phyloP scores from a whole-genome alignment of 2,797 vertebrate genomes.

The Amazona ochrocephala region DNA sequence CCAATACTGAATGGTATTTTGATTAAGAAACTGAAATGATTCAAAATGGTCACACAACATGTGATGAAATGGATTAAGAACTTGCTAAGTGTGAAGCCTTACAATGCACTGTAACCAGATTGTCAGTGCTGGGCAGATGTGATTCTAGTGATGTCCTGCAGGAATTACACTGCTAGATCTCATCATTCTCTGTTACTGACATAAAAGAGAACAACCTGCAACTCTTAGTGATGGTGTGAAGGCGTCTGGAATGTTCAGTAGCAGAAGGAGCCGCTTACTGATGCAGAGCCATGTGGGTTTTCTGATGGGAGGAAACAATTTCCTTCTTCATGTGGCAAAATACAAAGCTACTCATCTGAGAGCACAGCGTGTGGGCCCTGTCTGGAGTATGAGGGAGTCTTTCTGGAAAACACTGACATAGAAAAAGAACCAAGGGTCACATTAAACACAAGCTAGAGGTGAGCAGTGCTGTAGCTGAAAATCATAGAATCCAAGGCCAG shows the following conservation, averaged over 20 bases:
- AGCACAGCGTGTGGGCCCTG: background rate
- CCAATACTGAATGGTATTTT: background rate
- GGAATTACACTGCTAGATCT: background rate
- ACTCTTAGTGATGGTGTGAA: fast-evolving
- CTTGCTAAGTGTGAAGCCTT: background rate
- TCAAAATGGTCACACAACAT: background rate
- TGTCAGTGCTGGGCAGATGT: background rate
- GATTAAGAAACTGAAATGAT: background rate
- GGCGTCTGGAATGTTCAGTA: background rate
- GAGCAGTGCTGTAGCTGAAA: background rate
- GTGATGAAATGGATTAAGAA: background rate
- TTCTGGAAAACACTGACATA: background rate
- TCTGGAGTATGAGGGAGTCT: background rate
- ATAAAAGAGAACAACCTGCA: background rate
- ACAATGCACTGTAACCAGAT: background rate
- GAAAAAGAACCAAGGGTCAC: fast-evolving
- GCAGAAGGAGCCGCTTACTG: background rate
- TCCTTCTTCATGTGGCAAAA: fast-evolving
- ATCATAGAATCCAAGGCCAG: background rate
- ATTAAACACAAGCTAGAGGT: background rate
- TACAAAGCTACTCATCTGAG: fast-evolving
- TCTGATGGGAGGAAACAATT: background rate
- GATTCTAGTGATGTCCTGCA: background rate
- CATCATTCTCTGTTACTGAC: background rate
- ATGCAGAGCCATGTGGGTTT: background rate